Evolutionary conservation across 2,113 vertebrate species (phyloP).

Genomic region (Benthochromis sp.): DNA sequence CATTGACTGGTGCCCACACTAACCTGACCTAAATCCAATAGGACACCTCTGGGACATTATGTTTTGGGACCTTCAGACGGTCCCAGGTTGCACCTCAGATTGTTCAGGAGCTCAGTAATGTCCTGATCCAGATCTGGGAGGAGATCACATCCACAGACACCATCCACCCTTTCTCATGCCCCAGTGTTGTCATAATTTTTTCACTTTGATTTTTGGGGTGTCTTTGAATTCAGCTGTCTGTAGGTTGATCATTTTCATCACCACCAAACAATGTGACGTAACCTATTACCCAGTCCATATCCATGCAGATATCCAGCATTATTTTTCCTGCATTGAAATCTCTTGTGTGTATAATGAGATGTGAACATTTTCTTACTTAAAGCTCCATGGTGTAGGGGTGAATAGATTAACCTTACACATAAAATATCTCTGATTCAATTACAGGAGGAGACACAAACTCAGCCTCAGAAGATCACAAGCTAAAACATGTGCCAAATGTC

Average conservation of each 20-base stretch:
- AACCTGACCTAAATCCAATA: neutral
- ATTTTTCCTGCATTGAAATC: neutral
- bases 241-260: neutral
- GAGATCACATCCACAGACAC: neutral
- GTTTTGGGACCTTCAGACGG: neutral
- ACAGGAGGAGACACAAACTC: neutral
- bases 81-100: neutral
- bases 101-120: neutral
- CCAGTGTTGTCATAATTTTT: neutral
- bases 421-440: neutral
- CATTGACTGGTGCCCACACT: neutral
- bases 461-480: neutral
- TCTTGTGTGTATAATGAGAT: neutral
- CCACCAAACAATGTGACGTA: neutral
- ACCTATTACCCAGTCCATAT: neutral
- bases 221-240: neutral
- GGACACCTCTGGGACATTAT: neutral
- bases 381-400: accelerated
- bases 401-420: neutral
- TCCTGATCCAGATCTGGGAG: neutral
- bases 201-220: neutral
- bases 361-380: neutral
- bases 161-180: neutral
- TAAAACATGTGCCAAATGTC: neutral
- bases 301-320: neutral